phyloP scores from a whole-genome alignment of 2,888 invertebrate species.

The Drosophila rellima region DNA sequence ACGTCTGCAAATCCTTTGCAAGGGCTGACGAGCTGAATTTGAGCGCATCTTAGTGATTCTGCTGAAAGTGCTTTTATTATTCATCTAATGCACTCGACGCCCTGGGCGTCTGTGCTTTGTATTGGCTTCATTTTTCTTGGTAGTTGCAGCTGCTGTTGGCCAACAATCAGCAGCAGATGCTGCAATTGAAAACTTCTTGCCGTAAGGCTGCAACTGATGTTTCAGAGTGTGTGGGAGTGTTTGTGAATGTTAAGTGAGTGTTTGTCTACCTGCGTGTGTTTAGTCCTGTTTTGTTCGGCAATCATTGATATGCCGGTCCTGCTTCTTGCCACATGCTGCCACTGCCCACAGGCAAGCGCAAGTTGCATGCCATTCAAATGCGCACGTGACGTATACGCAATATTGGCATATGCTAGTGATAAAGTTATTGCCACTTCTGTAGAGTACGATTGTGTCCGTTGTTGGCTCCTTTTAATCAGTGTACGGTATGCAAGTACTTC shows the following conservation, averaged over 20 bases:
- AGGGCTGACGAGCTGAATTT: background rate
- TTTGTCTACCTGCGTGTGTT: conserved; percentile 38
- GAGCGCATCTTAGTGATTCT: conserved; percentile 38
- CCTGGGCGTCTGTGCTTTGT: conserved; percentile 29
- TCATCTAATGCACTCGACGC: conserved; percentile 76
- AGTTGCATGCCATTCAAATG: conserved; percentile 16
- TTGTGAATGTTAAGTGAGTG: conserved; percentile 41
- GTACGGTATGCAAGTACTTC: conserved; percentile 38
- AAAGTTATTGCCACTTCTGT: conserved; percentile 19
- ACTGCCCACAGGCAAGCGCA: conserved; percentile 3
- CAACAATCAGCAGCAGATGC: conserved; percentile 33
- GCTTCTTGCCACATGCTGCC: conserved; percentile 14
- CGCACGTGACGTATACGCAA: conserved; percentile 73
- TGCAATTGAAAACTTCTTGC: conserved; percentile 47
- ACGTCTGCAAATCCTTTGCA: conserved; percentile 17
- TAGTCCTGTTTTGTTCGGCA: conserved; percentile 46
- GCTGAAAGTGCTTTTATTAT: conserved; percentile 73
- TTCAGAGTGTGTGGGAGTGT: conserved; percentile 3
- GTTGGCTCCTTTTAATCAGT: conserved; percentile 50
- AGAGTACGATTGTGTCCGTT: background rate
- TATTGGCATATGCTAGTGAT: conserved; percentile 35
- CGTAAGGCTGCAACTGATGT: conserved; percentile 28
- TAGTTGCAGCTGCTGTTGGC: conserved; percentile 39
- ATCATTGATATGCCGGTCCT: conserved; percentile 63
- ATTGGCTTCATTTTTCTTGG: conserved; percentile 68